phyloP scores from a whole-genome alignment of 2,888 invertebrate genomes.

The Hoplodrina ambigua region DNA sequence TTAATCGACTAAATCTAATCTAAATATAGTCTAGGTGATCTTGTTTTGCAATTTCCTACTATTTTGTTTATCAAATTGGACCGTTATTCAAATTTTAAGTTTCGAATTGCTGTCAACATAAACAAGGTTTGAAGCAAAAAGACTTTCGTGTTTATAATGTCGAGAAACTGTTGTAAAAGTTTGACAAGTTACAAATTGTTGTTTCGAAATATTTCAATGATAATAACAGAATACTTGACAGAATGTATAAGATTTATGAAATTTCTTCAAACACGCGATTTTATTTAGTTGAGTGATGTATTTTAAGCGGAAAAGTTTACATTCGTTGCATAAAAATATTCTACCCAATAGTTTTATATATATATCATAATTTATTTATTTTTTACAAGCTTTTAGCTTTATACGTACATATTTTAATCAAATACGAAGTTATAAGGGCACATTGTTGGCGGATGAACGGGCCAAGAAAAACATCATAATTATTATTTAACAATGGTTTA shows the following conservation, averaged over 20 bases:
- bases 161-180: slow-evolving; percentile 34
- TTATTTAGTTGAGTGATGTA: slow-evolving; percentile 11
- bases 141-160: slow-evolving; percentile 19
- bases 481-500: background rate
- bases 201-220: slow-evolving; percentile 45
- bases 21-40: background rate
- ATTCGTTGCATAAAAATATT: background rate
- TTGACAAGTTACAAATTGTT: slow-evolving; percentile 53
- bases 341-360: too few species aligned
- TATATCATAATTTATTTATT: too few species aligned
- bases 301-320: background rate
- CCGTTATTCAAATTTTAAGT: slow-evolving; percentile 15
- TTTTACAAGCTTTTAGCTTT: too few species aligned
- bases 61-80: slow-evolving; percentile 7
- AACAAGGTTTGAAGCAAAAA: slow-evolving; percentile 18
- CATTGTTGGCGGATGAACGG: background rate
- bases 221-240: slow-evolving; percentile 48
- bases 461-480: background rate
- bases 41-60: background rate
- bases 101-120: slow-evolving; percentile 8
- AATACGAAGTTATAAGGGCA: too few species aligned
- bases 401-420: too few species aligned
- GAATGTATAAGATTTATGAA: slow-evolving; percentile 31
- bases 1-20: slow-evolving; percentile 20
- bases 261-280: slow-evolving; percentile 32